These are phyloP conservation scores for Periparus ater DNA, from an alignment of 2,797 vertebrate genomes.

Conservation along the genomic window DNA sequence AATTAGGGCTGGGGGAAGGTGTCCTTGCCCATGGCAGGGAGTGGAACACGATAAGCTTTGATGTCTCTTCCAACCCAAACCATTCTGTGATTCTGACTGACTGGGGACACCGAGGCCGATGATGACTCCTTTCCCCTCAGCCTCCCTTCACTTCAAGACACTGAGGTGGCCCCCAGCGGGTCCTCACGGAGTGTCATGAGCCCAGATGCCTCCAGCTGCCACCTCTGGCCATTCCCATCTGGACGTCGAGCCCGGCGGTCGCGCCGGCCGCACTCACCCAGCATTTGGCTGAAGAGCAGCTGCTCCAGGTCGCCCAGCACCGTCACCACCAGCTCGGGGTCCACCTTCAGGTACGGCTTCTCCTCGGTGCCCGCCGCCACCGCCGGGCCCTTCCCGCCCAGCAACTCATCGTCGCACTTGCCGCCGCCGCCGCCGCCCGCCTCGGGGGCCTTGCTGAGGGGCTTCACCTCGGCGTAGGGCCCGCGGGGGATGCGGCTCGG, in stretches of 20 bases:
- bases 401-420: conserved; percentile 92
- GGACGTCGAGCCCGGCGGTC: not conserved
- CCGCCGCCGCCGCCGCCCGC: conserved; percentile 72
- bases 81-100: not conserved
- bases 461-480: conserved; percentile 94
- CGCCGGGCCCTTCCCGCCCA: conserved; percentile 82
- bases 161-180: rapidly evolving
- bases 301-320: conserved; percentile 96
- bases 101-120: not conserved
- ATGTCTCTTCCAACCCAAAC: not conserved
- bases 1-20: not conserved
- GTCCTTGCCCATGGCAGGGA: not conserved
- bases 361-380: conserved; percentile 82
- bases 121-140: not conserved
- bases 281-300: conserved; percentile 96
- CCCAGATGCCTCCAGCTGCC: not conserved
- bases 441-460: conserved; percentile 89
- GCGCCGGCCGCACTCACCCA: conserved; percentile 83
- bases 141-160: not conserved
- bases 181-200: not conserved
- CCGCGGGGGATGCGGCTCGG: conserved; percentile 91
- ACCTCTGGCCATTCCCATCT: not conserved
- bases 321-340: conserved; percentile 95
- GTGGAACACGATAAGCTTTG: not conserved
- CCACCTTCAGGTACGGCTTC: conserved; percentile 93